Conservation (phyloP, 1,140 invertebrate species). For the Apis florea region DNA sequence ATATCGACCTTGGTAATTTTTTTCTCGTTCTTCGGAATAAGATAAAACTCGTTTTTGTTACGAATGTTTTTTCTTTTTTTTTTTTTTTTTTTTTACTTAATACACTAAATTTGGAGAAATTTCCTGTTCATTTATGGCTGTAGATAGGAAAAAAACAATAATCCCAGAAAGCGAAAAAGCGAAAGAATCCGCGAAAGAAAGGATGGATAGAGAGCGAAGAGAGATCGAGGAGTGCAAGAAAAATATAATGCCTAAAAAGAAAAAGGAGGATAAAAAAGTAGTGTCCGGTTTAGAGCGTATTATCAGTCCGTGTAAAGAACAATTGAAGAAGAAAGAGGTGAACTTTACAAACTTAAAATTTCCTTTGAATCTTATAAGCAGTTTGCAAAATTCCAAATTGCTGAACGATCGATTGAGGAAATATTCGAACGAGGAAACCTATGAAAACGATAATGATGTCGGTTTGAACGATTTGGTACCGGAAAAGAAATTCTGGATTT, state of each 20-base stretch:
- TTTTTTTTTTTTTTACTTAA: no score
- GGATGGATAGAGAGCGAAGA: constrained; percentile 34
- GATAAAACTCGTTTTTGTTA: no score
- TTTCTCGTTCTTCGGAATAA: no score
- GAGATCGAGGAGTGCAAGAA: constrained; percentile 59
- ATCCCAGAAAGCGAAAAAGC: neutral
- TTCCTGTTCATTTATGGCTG: neutral
- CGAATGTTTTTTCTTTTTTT: no score
- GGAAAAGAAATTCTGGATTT: neutral
- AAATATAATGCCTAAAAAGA: neutral
- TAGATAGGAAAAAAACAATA: constrained; percentile 5
- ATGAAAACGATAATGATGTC: no score
- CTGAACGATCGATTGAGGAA: constrained; percentile 17
- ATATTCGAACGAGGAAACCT: neutral
- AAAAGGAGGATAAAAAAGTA: neutral
- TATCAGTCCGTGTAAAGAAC: constrained; percentile 11
- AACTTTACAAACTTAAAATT: neutral
- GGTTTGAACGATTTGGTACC: no score
- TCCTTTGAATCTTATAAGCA: neutral
- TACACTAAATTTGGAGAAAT: no score
- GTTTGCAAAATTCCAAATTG: neutral
- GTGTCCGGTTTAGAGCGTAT: neutral
- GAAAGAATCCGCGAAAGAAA: neutral
- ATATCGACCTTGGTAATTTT: no score
- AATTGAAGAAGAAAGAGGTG: neutral